Conservation (phyloP, 1,140 invertebrate species). For the Bombus waltoni region DNA sequence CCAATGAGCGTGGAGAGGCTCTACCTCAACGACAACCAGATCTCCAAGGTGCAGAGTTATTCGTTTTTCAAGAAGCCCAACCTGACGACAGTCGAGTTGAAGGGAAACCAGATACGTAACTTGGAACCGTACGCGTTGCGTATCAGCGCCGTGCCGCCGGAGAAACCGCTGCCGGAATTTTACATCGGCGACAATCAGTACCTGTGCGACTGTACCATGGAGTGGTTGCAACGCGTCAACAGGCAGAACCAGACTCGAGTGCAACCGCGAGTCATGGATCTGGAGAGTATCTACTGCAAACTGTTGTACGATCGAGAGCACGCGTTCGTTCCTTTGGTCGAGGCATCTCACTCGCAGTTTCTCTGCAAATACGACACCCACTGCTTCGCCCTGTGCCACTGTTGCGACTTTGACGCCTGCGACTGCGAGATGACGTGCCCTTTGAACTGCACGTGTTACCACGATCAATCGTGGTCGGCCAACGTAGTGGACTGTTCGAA, state of each 20-base stretch:
- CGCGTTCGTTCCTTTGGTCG: constrained; percentile 90
- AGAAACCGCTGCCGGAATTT: constrained; percentile 93
- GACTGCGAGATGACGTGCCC: constrained; percentile 98
- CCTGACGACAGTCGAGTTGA: constrained; percentile 92
- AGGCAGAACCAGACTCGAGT: constrained; percentile 89
- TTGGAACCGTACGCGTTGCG: constrained; percentile 93
- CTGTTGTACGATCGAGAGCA: constrained; percentile 92
- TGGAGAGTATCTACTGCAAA: constrained; percentile 94
- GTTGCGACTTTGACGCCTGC: constrained; percentile 97
- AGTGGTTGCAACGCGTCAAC: constrained; percentile 93
- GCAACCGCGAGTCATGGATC: constrained; percentile 93
- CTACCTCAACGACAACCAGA: constrained; percentile 93
- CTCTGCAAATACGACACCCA: constrained; percentile 95
- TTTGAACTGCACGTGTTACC: constrained; percentile 94
- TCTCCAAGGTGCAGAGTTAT: constrained; percentile 93
- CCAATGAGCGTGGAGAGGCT: constrained; percentile 94
- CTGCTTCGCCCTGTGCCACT: constrained; percentile 95
- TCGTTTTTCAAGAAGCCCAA: constrained; percentile 97
- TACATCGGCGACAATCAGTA: constrained; percentile 95
- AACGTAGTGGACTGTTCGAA: constrained; percentile 95
- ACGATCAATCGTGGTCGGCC: constrained; percentile 95
- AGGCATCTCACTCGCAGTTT: constrained; percentile 93
- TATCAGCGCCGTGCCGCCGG: constrained; percentile 90
- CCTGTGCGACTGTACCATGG: constrained; percentile 94
- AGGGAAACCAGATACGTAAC: constrained; percentile 92